Evolutionary conservation across 2,888 invertebrate species (phyloP).

Genomic region (Acleris sparsana): DNA sequence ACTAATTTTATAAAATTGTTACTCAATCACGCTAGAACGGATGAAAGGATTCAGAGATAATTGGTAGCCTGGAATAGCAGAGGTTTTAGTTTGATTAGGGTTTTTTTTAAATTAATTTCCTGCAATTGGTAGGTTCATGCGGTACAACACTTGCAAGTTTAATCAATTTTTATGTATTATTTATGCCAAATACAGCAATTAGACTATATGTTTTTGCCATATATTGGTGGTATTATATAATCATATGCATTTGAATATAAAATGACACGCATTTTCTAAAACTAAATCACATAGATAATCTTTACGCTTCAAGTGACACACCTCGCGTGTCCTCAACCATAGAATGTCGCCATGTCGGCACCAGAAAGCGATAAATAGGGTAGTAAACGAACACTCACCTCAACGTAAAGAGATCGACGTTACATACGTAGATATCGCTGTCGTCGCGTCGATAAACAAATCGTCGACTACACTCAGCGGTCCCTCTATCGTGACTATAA

Average conservation of each 20-base stretch:
- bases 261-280: neutral
- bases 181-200: too few species aligned
- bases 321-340: constrained; percentile 41
- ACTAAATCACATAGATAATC: neutral
- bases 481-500: constrained; percentile 76
- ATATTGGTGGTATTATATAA: too few species aligned
- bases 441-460: constrained; percentile 80
- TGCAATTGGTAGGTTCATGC: too few species aligned
- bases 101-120: too few species aligned
- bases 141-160: too few species aligned
- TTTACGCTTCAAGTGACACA: neutral
- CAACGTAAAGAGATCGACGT: constrained; percentile 71
- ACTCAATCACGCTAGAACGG: too few species aligned
- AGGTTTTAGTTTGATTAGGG: too few species aligned
- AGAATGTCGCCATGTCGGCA: constrained; percentile 55
- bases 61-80: too few species aligned
- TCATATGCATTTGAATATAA: neutral
- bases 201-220: too few species aligned
- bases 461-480: constrained; percentile 68
- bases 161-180: too few species aligned
- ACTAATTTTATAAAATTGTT: too few species aligned
- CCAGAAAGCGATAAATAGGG: constrained; percentile 73
- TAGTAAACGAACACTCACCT: constrained; percentile 75
- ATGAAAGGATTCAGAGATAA: too few species aligned
- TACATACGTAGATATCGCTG: constrained; percentile 71